Conservation (phyloP, 2,113 vertebrate species). For the Ameiurus melas region DNA sequence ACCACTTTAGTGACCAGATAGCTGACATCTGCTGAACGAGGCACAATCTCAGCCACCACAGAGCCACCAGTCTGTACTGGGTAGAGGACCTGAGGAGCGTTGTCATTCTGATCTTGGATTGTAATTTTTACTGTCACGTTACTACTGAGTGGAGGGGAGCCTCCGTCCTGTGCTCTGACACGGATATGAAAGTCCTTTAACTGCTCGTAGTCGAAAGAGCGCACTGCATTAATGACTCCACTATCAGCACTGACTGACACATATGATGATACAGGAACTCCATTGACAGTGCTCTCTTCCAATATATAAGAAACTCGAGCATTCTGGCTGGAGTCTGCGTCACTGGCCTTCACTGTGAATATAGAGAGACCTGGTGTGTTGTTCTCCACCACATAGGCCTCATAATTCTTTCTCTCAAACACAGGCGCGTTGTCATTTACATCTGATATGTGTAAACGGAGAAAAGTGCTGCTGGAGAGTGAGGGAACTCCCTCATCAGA, state of each 20-base stretch:
- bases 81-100: conserved; percentile 65
- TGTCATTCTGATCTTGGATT: conserved; percentile 75
- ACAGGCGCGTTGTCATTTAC: conserved; percentile 56
- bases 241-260: conserved; percentile 80
- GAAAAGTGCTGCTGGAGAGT: conserved; percentile 28
- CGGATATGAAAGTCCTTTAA: conserved; percentile 70
- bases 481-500: too few relatives aligned
- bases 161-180: conserved; percentile 53
- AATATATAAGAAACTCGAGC: conserved; percentile 79
- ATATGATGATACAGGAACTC: conserved; percentile 72
- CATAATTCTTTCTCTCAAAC: conserved; percentile 40
- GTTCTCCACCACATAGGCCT: conserved; percentile 48
- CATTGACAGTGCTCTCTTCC: conserved; percentile 67
- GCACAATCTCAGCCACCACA: conserved; percentile 65
- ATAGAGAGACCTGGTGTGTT: conserved; percentile 56
- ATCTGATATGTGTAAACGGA: conserved; percentile 53
- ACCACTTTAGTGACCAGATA: conserved; percentile 56
- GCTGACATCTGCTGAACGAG: conserved; percentile 56
- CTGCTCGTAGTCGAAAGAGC: conserved; percentile 80
- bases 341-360: conserved; percentile 66
- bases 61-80: conserved; percentile 60
- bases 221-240: conserved; percentile 76
- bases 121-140: conserved; percentile 58
- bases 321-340: conserved; percentile 75
- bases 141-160: conserved; percentile 58